Percentiles rank a stretch among this genome's conserved stretches.
Evolutionary conservation across 2,888 invertebrate species (phyloP).

Genomic region (Metalampra italica): DNA sequence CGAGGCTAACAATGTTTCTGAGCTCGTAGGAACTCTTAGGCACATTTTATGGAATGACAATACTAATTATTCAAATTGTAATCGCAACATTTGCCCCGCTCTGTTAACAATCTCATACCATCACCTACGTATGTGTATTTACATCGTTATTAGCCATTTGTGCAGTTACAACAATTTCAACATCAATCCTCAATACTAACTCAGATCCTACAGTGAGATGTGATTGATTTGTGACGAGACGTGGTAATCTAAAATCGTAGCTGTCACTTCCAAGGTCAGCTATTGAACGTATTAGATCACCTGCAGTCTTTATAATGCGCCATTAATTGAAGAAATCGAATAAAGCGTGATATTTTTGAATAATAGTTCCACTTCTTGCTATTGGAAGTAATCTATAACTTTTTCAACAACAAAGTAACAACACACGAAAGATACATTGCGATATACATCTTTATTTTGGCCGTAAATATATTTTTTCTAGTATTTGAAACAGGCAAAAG

Average conservation of each 20-base stretch:
- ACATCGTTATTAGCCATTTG: conserved; percentile 38
- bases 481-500: too few relatives aligned
- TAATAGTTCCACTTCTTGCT: too few relatives aligned
- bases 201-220: neutral
- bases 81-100: conserved; percentile 56
- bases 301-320: too few relatives aligned
- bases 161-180: conserved; percentile 32
- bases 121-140: conserved; percentile 46
- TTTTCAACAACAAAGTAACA: too few relatives aligned
- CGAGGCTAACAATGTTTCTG: conserved; percentile 53
- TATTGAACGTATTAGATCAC: neutral
- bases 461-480: too few relatives aligned
- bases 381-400: too few relatives aligned
- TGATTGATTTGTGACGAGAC: neutral
- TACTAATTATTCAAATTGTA: conserved; percentile 26
- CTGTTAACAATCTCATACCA: conserved; percentile 18
- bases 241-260: too few relatives aligned
- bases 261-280: neutral
- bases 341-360: too few relatives aligned
- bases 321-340: too few relatives aligned
- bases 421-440: too few relatives aligned
- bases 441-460: too few relatives aligned
- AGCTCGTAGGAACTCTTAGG: conserved; percentile 58
- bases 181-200: conserved; percentile 18
- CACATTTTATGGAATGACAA: conserved; percentile 61